phyloP scores from a whole-genome alignment of 2,797 vertebrate genomes.

The Peromyscus aztecus region DNA sequence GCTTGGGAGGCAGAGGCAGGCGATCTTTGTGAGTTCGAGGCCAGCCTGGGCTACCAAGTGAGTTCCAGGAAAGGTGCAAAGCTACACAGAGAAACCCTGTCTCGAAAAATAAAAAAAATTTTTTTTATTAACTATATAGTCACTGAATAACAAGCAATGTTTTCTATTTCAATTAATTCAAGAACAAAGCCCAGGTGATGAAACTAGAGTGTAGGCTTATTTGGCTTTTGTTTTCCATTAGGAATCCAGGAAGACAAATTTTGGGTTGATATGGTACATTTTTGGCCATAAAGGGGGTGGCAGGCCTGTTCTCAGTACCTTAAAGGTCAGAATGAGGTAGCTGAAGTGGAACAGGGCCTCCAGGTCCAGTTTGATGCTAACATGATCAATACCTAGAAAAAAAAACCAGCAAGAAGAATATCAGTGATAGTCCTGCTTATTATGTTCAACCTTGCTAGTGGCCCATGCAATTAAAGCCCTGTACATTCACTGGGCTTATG shows the following conservation, averaged over 20 bases:
- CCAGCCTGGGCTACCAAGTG: too few relatives aligned
- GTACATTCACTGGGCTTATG: neutral
- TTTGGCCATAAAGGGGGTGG: neutral
- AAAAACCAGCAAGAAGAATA: slow-evolving; percentile 76
- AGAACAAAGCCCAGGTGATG: slow-evolving; percentile 21
- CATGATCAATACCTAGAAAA: slow-evolving; percentile 88
- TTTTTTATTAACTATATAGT: neutral
- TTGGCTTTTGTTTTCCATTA: neutral
- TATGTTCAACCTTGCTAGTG: neutral
- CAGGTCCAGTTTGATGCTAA: slow-evolving; percentile 93
- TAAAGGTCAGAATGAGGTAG: slow-evolving; percentile 95
- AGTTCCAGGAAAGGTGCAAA: too few relatives aligned
- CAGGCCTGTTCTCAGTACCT: slow-evolving; percentile 87
- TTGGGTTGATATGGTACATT: neutral
- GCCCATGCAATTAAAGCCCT: neutral
- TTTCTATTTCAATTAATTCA: neutral
- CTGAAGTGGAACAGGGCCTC: slow-evolving; percentile 95
- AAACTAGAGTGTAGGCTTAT: neutral
- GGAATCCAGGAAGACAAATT: slow-evolving; percentile 33
- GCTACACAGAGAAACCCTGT: too few relatives aligned
- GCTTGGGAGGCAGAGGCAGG: too few relatives aligned
- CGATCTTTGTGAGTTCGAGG: too few relatives aligned
- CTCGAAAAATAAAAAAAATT: too few relatives aligned
- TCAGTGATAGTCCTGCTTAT: neutral
- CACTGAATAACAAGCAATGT: neutral